Evolutionary conservation across 2,113 vertebrate genomes (phyloP).

Genomic region (Bostrychus sinensis): DNA sequence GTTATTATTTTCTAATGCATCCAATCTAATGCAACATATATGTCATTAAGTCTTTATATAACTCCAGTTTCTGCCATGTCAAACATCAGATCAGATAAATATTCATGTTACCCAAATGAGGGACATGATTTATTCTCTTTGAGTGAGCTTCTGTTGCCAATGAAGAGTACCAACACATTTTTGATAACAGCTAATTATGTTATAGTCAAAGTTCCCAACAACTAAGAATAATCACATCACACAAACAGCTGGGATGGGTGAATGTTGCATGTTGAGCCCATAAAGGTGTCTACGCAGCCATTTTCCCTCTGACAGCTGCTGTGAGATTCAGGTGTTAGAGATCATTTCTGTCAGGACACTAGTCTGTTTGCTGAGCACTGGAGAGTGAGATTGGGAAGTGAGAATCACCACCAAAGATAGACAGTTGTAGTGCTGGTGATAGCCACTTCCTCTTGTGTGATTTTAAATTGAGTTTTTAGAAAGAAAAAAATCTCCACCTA

Average conservation of each 20-base stretch:
- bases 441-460: conserved; percentile 63
- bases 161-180: conserved; percentile 6
- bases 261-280: conserved; percentile 26
- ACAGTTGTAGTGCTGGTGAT: conserved; percentile 57
- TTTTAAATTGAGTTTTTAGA: conserved; percentile 55
- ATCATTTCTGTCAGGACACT: conserved; percentile 63
- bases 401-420: conserved; percentile 58
- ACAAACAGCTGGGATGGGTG: conserved; percentile 19
- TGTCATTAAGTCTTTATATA: conserved; percentile 23
- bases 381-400: conserved; percentile 61
- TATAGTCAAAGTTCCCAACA: conserved; percentile 14
- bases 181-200: conserved; percentile 18
- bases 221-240: conserved; percentile 39
- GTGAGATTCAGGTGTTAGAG: conserved; percentile 42
- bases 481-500: conserved; percentile 20
- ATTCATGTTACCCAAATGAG: conserved; percentile 25
- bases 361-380: conserved; percentile 63
- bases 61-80: conserved; percentile 14
- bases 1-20: background rate
- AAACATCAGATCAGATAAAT: conserved; percentile 41
- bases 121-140: conserved; percentile 43
- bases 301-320: conserved; percentile 47
- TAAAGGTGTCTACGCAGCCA: conserved; percentile 27
- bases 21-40: no score
- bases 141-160: conserved; percentile 24